Evolutionary conservation across 2,888 invertebrate genomes (phyloP).

Genomic region (Calephelis perditalis): DNA sequence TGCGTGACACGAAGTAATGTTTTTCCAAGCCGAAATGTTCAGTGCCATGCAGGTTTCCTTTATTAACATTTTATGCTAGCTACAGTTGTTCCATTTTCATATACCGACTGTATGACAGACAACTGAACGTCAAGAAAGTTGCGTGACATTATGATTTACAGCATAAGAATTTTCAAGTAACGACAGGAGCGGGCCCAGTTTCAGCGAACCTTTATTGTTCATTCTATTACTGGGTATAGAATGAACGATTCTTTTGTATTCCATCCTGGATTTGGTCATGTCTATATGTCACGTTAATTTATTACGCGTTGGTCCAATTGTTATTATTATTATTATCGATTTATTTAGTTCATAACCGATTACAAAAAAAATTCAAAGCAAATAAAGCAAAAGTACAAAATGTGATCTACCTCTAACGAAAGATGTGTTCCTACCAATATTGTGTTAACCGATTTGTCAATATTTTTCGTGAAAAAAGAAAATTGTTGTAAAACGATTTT

Average conservation of each 20-base stretch:
- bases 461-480: too few relatives aligned
- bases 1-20: conserved; percentile 66
- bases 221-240: conserved; percentile 56
- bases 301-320: not conserved
- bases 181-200: conserved; percentile 65
- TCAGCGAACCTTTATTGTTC: conserved; percentile 48
- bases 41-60: conserved; percentile 45
- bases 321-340: too few relatives aligned
- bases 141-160: conserved; percentile 70
- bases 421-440: too few relatives aligned
- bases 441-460: too few relatives aligned
- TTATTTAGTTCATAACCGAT: too few relatives aligned
- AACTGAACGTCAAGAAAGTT: conserved; percentile 68
- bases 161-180: conserved; percentile 73
- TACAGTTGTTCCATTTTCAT: conserved; percentile 27
- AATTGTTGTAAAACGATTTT: too few relatives aligned
- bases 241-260: conserved; percentile 57
- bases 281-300: not conserved
- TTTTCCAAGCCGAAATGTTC: conserved; percentile 33
- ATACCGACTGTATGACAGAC: conserved; percentile 32
- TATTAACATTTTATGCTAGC: conserved; percentile 62
- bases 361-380: too few relatives aligned
- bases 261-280: conserved; percentile 40
- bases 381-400: too few relatives aligned
- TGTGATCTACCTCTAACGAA: too few relatives aligned